phyloP scores from a whole-genome alignment of 2,797 vertebrate species.

The Channa striata region DNA sequence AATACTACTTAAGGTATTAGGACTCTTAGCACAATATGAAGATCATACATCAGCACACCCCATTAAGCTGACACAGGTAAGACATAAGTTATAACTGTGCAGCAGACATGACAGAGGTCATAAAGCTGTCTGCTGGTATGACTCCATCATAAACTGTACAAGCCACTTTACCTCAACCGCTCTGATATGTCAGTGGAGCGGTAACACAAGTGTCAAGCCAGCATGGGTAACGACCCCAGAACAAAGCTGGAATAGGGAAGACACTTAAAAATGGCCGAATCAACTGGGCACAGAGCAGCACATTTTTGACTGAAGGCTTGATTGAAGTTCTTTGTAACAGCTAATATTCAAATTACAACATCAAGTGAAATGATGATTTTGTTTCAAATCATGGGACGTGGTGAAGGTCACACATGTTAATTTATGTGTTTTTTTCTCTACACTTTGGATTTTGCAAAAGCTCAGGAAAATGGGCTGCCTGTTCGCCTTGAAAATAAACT shows the following conservation, averaged over 20 bases:
- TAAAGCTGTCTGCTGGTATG: conserved; percentile 69
- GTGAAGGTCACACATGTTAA: neutral
- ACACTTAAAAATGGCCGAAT: conserved; percentile 29
- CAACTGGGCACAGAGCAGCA: neutral
- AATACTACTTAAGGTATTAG: conserved; percentile 65
- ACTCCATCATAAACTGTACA: conserved; percentile 61
- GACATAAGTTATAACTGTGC: conserved; percentile 63
- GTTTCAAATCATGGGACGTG: too few relatives aligned
- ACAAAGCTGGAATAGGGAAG: conserved; percentile 6
- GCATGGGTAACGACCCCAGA: conserved; percentile 37
- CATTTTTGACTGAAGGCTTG: neutral
- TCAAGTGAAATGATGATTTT: neutral
- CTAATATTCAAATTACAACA: conserved; percentile 7
- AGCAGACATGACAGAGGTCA: conserved; percentile 70
- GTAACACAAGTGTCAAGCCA: conserved; percentile 34
- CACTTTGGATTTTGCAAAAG: neutral
- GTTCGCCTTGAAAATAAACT: neutral
- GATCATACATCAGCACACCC: conserved; percentile 57
- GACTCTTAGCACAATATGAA: conserved; percentile 51
- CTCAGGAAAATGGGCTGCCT: neutral
- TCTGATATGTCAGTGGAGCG: conserved; percentile 55
- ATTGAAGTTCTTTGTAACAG: neutral
- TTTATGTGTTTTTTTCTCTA: neutral
- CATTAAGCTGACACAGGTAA: conserved; percentile 60
- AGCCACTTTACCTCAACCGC: conserved; percentile 57